phyloP scores from a whole-genome alignment of 1,140 invertebrate genomes.

The Elysia chlorotica region DNA sequence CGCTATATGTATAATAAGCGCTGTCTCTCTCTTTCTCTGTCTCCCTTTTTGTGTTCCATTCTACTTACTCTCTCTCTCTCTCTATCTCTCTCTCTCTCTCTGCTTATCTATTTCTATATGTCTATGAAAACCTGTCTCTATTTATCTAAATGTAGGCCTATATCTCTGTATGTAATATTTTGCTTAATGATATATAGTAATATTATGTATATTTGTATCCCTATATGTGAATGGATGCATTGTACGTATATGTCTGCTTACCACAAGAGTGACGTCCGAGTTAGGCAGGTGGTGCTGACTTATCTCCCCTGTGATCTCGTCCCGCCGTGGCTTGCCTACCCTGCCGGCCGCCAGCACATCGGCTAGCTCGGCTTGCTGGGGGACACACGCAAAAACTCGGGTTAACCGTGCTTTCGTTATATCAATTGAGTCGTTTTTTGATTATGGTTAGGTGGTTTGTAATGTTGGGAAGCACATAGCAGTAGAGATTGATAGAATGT shows the following conservation, averaged over 20 bases:
- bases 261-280: conserved; percentile 45
- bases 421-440: no score
- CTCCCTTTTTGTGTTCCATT: no score
- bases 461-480: no score
- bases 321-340: conserved; percentile 46
- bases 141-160: background rate
- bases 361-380: conserved; percentile 48
- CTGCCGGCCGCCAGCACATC: conserved; percentile 36
- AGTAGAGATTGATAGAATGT: no score
- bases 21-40: no score
- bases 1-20: no score
- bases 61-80: no score
- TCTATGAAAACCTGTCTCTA: background rate
- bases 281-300: conserved; percentile 40
- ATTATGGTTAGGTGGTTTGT: conserved; percentile 7
- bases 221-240: background rate
- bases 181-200: background rate
- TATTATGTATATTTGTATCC: background rate
- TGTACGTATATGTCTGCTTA: conserved; percentile 22
- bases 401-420: no score
- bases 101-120: background rate
- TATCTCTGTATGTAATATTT: background rate
- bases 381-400: no score
- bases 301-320: conserved; percentile 43
- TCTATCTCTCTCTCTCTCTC: background rate